Evolutionary conservation across 2,113 vertebrate genomes (phyloP).

Genomic region (Campylomormyrus tamandua): DNA sequence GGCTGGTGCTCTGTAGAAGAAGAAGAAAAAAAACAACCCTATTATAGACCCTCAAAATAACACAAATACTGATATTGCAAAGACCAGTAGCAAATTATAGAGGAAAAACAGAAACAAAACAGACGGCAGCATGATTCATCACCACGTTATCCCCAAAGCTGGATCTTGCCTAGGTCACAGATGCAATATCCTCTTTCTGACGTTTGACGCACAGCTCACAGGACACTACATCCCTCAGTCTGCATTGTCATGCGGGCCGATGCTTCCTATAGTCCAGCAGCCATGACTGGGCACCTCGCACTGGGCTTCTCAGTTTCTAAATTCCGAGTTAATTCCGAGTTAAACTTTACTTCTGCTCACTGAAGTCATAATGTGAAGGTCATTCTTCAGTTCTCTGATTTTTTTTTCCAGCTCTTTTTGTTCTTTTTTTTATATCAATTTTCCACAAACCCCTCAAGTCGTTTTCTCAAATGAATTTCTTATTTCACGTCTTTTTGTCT

Average conservation of each 20-base stretch:
- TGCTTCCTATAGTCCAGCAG: background rate
- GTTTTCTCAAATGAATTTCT: conserved; percentile 5
- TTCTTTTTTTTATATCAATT: conserved; percentile 19
- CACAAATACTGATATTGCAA: background rate
- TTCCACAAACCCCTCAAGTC: background rate
- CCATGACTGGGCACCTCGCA: too few species aligned
- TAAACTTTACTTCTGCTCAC: background rate
- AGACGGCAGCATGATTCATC: background rate
- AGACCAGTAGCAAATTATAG: background rate
- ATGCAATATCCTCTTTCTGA: background rate
- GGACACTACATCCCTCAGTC: background rate
- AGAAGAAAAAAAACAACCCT: conserved; percentile 26
- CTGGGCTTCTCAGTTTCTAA: background rate
- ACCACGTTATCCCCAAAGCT: background rate
- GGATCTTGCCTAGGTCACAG: background rate
- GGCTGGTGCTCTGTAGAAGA: conserved; percentile 37
- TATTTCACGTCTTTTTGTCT: conserved; percentile 23
- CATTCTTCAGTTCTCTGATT: background rate
- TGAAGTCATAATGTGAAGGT: background rate
- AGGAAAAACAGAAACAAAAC: background rate
- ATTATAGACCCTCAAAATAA: conserved; percentile 13
- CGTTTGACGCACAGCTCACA: background rate
- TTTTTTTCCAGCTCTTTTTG: background rate
- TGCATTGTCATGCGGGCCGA: background rate
- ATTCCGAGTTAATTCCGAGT: background rate